Evolutionary conservation across 2,113 vertebrate species (phyloP).

Genomic region (Sinocyclocheilus maitianheensis): DNA sequence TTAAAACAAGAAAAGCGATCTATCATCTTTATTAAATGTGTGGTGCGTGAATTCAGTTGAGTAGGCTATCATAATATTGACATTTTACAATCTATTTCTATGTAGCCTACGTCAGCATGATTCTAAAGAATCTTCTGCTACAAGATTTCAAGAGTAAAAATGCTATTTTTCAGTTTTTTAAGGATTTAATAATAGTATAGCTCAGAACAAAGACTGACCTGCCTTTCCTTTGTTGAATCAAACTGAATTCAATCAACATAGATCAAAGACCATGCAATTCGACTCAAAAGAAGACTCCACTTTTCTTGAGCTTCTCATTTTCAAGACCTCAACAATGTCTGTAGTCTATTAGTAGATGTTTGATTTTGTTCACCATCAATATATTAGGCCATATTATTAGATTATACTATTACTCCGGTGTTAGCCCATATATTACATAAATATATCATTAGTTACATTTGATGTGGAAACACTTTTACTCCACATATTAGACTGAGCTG

Average conservation of each 20-base stretch:
- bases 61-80: background rate
- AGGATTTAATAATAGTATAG: background rate
- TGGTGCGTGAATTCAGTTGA: background rate
- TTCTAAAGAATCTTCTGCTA: background rate
- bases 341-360: background rate
- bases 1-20: constrained; percentile 12
- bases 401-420: background rate
- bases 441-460: background rate
- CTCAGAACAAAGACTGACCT: background rate
- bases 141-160: background rate
- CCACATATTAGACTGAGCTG: background rate
- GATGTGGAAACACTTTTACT: background rate
- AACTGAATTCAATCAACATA: background rate
- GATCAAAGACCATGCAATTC: background rate
- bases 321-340: background rate
- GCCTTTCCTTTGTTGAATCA: constrained; percentile 1
- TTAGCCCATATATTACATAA: background rate
- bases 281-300: background rate
- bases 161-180: background rate
- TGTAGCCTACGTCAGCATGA: too few species aligned
- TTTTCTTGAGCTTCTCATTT: background rate
- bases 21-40: background rate
- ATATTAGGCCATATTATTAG: background rate
- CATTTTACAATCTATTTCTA: background rate
- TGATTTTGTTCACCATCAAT: background rate